These are phyloP conservation scores for Coelopa pilipes DNA, from an alignment of 2,888 invertebrate species.

Conservation along the genomic window DNA sequence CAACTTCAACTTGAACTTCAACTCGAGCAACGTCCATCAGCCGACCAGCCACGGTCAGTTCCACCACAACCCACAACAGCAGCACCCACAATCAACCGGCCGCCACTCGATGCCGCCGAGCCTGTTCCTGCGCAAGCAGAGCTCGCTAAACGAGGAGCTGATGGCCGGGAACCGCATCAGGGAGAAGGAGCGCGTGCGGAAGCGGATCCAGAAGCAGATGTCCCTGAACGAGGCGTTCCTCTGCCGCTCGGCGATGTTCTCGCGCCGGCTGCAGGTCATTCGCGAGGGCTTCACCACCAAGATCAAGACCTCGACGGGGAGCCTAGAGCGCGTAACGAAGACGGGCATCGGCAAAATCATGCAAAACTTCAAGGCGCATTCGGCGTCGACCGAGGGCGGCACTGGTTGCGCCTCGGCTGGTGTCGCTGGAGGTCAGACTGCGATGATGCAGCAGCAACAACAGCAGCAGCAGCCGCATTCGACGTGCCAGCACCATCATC, in stretches of 20 bases:
- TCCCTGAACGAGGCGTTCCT: conserved; percentile 89
- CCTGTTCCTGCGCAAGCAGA: conserved; percentile 73
- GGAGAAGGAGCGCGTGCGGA: conserved; percentile 84
- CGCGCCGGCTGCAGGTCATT: conserved; percentile 65
- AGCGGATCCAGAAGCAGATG: conserved; percentile 89
- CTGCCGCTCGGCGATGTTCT: conserved; percentile 68
- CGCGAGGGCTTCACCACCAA: conserved; percentile 81
- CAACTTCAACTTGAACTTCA: background rate
- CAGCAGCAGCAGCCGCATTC: conserved; percentile 15
- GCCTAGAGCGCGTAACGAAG: conserved; percentile 85
- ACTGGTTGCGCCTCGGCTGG: conserved; percentile 1
- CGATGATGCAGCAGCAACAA: conserved; percentile 13
- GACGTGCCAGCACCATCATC: conserved; percentile 24
- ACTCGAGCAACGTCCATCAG: conserved; percentile 29
- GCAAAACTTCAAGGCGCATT: conserved; percentile 74
- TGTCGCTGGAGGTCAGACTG: conserved; percentile 31
- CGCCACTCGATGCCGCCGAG: conserved; percentile 55
- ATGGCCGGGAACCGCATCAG: conserved; percentile 87
- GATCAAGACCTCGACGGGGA: conserved; percentile 84
- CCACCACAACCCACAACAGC: conserved; percentile 37
- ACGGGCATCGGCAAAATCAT: conserved; percentile 85
- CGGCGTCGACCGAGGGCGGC: background rate
- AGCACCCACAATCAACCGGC: conserved; percentile 35
- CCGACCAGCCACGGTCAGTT: too few species aligned
- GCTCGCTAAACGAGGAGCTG: conserved; percentile 88